Conservation (phyloP, 2,113 vertebrate genomes). For the Heterocephalus glaber region DNA sequence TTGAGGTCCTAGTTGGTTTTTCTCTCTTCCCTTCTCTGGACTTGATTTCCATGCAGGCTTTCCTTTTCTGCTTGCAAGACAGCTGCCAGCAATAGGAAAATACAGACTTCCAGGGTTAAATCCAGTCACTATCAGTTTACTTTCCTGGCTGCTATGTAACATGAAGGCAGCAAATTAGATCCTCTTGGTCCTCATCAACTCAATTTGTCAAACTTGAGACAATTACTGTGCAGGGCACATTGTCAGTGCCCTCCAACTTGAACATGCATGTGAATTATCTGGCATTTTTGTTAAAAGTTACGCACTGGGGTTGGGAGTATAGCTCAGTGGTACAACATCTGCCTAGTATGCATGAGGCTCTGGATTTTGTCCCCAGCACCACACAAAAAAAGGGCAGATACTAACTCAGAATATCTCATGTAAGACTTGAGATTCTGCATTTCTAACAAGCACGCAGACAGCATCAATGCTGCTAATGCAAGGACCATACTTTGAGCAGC, state of each 20-base stretch:
- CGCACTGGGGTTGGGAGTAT: background rate
- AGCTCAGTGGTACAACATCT: background rate
- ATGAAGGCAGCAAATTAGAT: background rate
- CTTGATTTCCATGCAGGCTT: background rate
- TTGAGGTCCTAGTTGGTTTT: background rate
- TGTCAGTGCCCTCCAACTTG: background rate
- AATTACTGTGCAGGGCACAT: background rate
- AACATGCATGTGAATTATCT: background rate
- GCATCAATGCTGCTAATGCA: background rate
- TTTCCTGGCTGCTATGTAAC: background rate
- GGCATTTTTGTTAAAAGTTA: background rate
- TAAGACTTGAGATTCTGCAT: background rate
- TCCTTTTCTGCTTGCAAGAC: background rate
- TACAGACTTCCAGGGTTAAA: constrained; percentile 14
- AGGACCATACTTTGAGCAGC: background rate
- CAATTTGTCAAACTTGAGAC: background rate
- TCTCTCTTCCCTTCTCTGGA: background rate
- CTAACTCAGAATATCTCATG: background rate
- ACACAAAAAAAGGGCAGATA: background rate
- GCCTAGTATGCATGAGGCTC: background rate
- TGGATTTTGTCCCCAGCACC: background rate
- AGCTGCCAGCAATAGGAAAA: background rate
- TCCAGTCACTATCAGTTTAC: background rate
- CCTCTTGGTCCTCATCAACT: background rate
- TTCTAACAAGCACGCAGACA: background rate